Evolutionary conservation across 92 coral and sea anemone genomes (phyloP), one percentile per base, ranked within the genome.

Genomic region (Phenganax marumi): DNA sequence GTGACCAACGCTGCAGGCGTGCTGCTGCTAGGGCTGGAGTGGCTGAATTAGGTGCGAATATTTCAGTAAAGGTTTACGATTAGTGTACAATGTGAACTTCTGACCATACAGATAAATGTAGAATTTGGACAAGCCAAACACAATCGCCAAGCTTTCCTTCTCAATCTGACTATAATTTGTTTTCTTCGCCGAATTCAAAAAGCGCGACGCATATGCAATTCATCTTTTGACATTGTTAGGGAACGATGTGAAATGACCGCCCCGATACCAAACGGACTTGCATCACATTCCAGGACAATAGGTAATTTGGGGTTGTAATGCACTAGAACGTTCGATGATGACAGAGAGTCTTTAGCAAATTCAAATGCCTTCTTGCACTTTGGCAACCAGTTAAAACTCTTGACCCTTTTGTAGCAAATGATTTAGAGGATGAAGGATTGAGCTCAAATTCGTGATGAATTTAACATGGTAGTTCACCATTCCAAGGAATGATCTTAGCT

Each of bases 291-390:
- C 46, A 88, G 75, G 16, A 85, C 82, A 21, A 89, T 26, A n/a
- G 91, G 87, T 48, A 85, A 62, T 53, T 80, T 74, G 21, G 89
- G 91, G 23, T 85, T 73, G 72, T 68, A 85, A 65, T 86, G 87
- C 11, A 83, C 87, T 39, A 89, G 71, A 14, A 89, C 64, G 33
- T 64, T 57, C 17, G 84, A 70, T 58, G 86, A 80, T 16, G 86
- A 71, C 66, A 79, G 88, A 66, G 72, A 56, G 73, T 88, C 85
- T 61, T 84, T 84, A 56, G 85, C 69, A 19, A 22, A 65, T 68
- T 26, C 39, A 85, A 84, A 79, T 49, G 91, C 79, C 66, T 70
- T 16, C 55, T 84, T 60, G 26, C 82, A 85, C 5, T 50, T 63
- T 51, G 60, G 75, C 7, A 81, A 56, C 91, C 87, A 89, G 43